These are phyloP conservation scores for Aethina tumida DNA, from an alignment of 1,140 invertebrate genomes.

Conservation along the genomic window DNA sequence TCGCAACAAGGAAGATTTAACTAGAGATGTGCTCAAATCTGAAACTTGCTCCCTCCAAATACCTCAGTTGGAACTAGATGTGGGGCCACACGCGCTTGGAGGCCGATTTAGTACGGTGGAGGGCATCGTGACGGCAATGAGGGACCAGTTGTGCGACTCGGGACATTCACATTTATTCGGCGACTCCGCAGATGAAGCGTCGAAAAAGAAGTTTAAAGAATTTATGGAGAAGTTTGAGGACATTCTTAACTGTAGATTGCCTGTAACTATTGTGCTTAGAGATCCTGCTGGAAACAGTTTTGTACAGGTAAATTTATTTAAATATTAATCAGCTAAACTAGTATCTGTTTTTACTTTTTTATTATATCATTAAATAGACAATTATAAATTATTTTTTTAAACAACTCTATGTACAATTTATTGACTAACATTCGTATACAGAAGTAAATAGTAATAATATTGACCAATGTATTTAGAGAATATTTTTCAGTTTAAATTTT, in stretches of 20 bases:
- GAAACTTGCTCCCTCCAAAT: conserved; percentile 84
- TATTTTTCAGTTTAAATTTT: no score
- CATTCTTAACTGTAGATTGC: conserved; percentile 53
- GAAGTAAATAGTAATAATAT: no score
- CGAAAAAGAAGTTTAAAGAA: conserved; percentile 43
- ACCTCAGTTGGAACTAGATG: conserved; percentile 84
- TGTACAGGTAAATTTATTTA: conserved; percentile 55
- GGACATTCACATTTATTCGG: conserved; percentile 60
- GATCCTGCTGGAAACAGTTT: conserved; percentile 98
- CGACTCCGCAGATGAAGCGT: conserved; percentile 55
- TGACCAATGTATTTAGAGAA: no score
- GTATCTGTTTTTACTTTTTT: conserved; percentile 3
- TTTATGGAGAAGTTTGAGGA: conserved; percentile 64
- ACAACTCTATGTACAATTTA: no score
- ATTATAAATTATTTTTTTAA: neutral
- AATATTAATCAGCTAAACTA: neutral
- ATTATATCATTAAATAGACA: conserved; percentile 6
- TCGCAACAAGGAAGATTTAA: conserved; percentile 66
- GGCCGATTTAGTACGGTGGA: conserved; percentile 95
- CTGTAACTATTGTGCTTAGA: conserved; percentile 74
- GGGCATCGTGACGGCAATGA: conserved; percentile 61
- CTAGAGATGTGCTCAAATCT: conserved; percentile 90
- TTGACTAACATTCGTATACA: no score
- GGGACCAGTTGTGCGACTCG: conserved; percentile 50
- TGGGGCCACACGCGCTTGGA: conserved; percentile 73